A percentile compares a stretch with the other conserved stretches of the same genome.
Evolutionary conservation across 2,888 invertebrate species (phyloP).

Genomic region (Balanococcus diminutus): DNA sequence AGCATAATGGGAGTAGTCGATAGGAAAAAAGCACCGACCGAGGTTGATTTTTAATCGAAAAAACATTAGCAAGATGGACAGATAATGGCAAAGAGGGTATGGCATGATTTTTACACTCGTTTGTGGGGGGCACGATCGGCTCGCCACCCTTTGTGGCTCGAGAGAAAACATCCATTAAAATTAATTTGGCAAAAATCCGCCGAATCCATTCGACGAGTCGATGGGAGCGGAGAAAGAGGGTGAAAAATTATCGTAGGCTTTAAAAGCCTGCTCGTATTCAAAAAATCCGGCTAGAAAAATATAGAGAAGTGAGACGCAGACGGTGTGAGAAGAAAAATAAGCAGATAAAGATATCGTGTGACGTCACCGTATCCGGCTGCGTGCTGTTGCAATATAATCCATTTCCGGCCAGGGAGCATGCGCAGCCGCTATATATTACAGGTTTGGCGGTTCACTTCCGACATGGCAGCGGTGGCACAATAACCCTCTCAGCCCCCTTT

Average conservation of each 20-base stretch:
- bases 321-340: conserved; percentile 38
- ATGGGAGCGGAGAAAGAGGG: neutral
- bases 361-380: conserved; percentile 50
- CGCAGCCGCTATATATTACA: conserved; percentile 49
- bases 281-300: neutral
- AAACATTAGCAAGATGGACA: neutral
- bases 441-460: conserved; percentile 53
- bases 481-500: neutral
- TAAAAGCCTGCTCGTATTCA: neutral
- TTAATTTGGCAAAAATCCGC: conserved; percentile 34
- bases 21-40: neutral
- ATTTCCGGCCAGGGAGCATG: conserved; percentile 52
- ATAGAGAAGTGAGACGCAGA: neutral
- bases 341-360: conserved; percentile 50
- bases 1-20: neutral
- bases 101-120: neutral
- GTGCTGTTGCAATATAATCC: conserved; percentile 51
- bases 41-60: neutral
- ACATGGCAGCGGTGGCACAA: conserved; percentile 38
- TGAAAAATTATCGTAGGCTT: neutral
- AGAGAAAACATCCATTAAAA: conserved; percentile 16
- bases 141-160: neutral
- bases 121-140: neutral
- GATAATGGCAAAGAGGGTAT: neutral
- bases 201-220: neutral